Conservation (phyloP, 2,797 vertebrate genomes). For the Gymnocypris eckloni region DNA sequence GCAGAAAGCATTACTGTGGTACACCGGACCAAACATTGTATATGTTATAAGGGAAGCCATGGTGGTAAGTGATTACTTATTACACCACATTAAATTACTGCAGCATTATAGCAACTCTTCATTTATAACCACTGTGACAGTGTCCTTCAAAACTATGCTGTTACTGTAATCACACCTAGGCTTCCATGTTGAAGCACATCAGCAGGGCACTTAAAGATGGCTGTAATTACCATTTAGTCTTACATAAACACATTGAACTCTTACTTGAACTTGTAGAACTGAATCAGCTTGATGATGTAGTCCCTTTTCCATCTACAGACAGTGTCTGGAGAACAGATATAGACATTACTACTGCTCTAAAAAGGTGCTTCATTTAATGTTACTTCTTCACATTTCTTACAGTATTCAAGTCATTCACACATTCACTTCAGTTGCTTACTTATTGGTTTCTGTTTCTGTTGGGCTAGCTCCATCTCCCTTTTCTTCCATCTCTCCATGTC, state of each 20-base stretch:
- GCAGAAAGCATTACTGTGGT: constrained; percentile 6
- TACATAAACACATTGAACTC: no score
- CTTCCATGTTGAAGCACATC: no score
- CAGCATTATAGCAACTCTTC: background rate
- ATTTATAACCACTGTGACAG: background rate
- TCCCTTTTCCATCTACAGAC: background rate
- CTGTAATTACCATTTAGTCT: no score
- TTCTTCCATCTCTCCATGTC: background rate
- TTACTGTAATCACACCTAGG: background rate
- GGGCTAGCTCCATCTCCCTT: background rate
- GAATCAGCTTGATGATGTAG: background rate
- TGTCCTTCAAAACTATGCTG: background rate
- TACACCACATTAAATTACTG: background rate
- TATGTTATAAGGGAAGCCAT: background rate
- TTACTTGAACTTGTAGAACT: no score
- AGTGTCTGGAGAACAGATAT: background rate
- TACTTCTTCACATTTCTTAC: background rate
- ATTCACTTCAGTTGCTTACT: constrained; percentile 1
- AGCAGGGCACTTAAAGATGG: no score
- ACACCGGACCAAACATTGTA: background rate
- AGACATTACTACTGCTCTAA: constrained; percentile 1
- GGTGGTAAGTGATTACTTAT: background rate
- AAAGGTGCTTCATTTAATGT: background rate
- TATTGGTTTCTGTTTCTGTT: background rate
- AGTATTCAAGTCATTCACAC: background rate